Base-by-base conservation (phyloP, 2,797 vertebrate species). In the Coccyzus lansbergi region DNA sequence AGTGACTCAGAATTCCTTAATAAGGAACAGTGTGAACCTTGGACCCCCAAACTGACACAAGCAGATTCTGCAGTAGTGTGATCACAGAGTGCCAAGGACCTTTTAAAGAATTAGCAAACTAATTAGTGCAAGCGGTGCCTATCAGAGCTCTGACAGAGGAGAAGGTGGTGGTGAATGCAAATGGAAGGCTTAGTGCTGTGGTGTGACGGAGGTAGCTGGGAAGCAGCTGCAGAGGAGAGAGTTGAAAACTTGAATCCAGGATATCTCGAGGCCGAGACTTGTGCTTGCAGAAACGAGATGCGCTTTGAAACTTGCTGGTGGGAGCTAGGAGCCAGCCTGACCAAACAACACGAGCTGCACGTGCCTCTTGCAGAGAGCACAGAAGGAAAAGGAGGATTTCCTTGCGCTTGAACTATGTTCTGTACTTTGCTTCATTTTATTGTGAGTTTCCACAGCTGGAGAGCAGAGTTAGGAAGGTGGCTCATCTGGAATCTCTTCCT, bases 51-150 rank as follows among this genome's bases (percentile, higher is more conserved):
- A 77, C 56, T 49, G 79, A 28, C 85, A 69, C 36, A 21, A 40
- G 56, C 52, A 70, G 63, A 12, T 70, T 65, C 55, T 34, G 83
- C 9, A 7, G 70, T 55, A 56, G 15, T 78, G 88, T 81, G 81
- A 88, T 84, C 6, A 2, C 44, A 38, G 48, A 88, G 68, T 34
- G n/a, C 75, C 63, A 63, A 63, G 68, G 48, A 86, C 60, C 46
- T 90, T 76, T 52, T 53, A 58, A 62, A 72, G 78, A 81, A 86
- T 93, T 86, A 88, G 58, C 49, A 51, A 58, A 60, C 25, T 69
- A 88, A 90, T 92, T 56, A 86, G 77, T 53, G 34, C 26, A 11
- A 75, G 83, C 56, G 24, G 65, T 42, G 19, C 22, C 72, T 91
- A 7, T 63, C 56, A 17, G 86, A n/a, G 87, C 82, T 40, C 3